Base-by-base conservation (phyloP, 2,113 vertebrate genomes). In the Ardeotis arabs region DNA sequence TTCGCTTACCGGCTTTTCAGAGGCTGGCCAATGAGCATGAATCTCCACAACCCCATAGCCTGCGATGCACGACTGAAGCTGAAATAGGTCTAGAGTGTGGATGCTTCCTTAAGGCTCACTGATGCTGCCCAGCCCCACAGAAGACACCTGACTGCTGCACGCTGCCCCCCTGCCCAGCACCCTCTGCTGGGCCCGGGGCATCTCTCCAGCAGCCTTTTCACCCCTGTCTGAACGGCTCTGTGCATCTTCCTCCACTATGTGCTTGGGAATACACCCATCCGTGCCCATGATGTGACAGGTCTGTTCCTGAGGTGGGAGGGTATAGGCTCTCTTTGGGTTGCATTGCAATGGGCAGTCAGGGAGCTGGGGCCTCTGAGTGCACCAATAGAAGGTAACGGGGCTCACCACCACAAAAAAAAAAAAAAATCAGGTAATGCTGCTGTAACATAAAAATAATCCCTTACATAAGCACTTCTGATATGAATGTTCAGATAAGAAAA, bases 111-210 rank as follows among this genome's bases (percentile, higher is more conserved):
- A 47, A 35, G 24, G 22, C 10, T 44, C 22, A 8, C 14, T 7
- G 37, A 25, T 59, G 33, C 37, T n/a, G 37, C 22, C 20, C 11
- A 68, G 44, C 10, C 16, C 49, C 6, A 4, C 33, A 13, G 25
- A 39, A 92, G 56, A 33, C 16, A 12, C 12, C 22, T 7, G 24
- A 33, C 4, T 3, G 45, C 35, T 37, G 58, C 29, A 15, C 0
- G 4, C 25, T 33, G 27, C 7, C 63, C 44, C 12, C 37, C 12
- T 25, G 20, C 31, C 39, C 28, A 13, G 45, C 2, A 3, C 24
- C 9, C 39, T 3, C 2, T 1, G 4, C 18, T 1, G 0, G 11
- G 27, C 19, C 44, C 62, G 25, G 17, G 7, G 11, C 11, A 14
- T 53, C 2, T 2, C 13, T 33, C 50, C 20, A 12, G n/a, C 14